These are phyloP conservation scores for Calliopum simillimum DNA, from an alignment of 2,888 invertebrate species.

Conservation along the genomic window DNA sequence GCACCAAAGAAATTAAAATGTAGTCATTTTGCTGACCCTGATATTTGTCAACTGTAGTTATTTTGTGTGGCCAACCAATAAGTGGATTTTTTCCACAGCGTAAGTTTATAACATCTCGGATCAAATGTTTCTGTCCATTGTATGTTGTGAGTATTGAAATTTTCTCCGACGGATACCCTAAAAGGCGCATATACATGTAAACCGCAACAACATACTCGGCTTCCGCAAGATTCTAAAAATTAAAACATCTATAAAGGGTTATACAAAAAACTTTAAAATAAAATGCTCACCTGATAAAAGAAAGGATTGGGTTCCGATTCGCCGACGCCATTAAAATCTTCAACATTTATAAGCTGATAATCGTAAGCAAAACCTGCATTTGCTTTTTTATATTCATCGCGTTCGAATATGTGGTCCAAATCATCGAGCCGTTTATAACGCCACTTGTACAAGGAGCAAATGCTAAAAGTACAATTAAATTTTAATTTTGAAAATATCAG, in stretches of 20 bases:
- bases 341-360: slow-evolving; percentile 96
- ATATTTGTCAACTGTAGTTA: slow-evolving; percentile 98
- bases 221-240: slow-evolving; percentile 80
- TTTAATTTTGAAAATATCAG: too few relatives aligned
- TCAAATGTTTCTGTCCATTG: slow-evolving; percentile 98
- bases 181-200: slow-evolving; percentile 97
- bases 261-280: slow-evolving; percentile 5
- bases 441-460: slow-evolving; percentile 96
- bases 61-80: slow-evolving; percentile 92
- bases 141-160: slow-evolving; percentile 98
- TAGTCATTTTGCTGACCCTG: slow-evolving; percentile 99
- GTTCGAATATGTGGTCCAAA: slow-evolving; percentile 85
- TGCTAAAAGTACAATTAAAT: slow-evolving; percentile 69
- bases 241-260: slow-evolving; percentile 17
- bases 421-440: slow-evolving; percentile 96
- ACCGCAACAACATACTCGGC: slow-evolving; percentile 96
- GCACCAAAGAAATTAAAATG: slow-evolving; percentile 93
- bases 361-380: slow-evolving; percentile 95
- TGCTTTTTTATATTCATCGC: slow-evolving; percentile 87
- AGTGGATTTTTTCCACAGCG: slow-evolving; percentile 95
- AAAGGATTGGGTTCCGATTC: slow-evolving; percentile 98
- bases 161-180: slow-evolving; percentile 96
- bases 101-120: slow-evolving; percentile 93
- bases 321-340: slow-evolving; percentile 95
- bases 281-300: slow-evolving; percentile 88